Evolutionary conservation across 2,797 vertebrate genomes (phyloP).

Genomic region (Clarias platycephalus): DNA sequence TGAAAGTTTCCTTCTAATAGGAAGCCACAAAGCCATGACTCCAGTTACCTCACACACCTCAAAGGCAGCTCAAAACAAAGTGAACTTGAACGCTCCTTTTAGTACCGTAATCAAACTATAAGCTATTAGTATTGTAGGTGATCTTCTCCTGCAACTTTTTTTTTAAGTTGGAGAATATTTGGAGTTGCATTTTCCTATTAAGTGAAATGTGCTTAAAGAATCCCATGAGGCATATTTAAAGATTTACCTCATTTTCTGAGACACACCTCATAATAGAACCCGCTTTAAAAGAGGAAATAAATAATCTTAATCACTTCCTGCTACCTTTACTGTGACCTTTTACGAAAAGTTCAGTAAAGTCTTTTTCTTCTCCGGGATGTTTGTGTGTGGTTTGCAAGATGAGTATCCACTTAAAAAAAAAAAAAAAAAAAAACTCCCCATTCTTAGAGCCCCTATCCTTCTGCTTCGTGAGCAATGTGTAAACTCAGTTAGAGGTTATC

Average conservation of each 20-base stretch:
- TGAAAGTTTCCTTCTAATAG: slow-evolving; percentile 71
- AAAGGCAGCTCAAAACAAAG: slow-evolving; percentile 48
- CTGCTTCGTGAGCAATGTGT: slow-evolving; percentile 70
- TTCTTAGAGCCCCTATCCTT: slow-evolving; percentile 55
- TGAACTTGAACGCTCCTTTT: slow-evolving; percentile 22
- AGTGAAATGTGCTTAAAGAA: background rate
- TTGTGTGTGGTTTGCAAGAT: slow-evolving; percentile 38
- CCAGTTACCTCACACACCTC: slow-evolving; percentile 50
- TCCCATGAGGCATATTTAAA: background rate
- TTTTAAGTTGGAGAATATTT: no score
- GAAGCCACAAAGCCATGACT: slow-evolving; percentile 56
- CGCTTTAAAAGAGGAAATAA: slow-evolving; percentile 42
- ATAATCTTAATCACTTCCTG: slow-evolving; percentile 51
- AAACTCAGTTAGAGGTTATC: slow-evolving; percentile 79
- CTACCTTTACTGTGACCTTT: slow-evolving; percentile 49
- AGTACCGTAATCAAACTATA: background rate
- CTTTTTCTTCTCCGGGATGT: slow-evolving; percentile 20
- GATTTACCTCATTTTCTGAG: background rate
- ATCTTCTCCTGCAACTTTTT: background rate
- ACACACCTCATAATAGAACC: background rate
- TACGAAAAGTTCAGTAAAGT: slow-evolving; percentile 29
- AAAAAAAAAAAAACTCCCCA: slow-evolving; percentile 20
- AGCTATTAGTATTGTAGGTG: background rate
- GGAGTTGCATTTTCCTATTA: background rate
- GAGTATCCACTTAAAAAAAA: slow-evolving; percentile 30